Evolutionary conservation across 2,888 invertebrate genomes (phyloP), one percentile per base, ranked within the genome.

Genomic region (Homarus gammarus): DNA sequence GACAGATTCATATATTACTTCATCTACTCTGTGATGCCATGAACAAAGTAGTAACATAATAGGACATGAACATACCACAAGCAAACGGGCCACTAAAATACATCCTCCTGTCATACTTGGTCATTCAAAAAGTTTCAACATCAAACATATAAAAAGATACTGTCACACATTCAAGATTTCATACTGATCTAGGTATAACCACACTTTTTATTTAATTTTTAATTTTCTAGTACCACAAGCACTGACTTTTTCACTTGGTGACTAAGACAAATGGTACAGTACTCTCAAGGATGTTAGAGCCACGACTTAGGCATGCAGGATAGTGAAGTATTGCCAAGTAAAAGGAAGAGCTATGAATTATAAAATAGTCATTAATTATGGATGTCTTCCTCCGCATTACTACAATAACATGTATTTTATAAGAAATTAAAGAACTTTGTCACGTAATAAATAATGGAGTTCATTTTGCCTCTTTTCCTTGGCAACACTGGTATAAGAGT

Each of bases 131-230:
- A 38, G 68, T 27, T 70, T 68, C 18, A n/a, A n/a, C n/a, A n/a
- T n/a, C 56, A 56, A 56, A 22, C 8, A 56, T 22, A 56, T 56
- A 22, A 12, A 56, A 22, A 27, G 61, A 33, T 38, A 36, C 40
- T 56, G 12, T 40, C 36, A 61, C 18, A 73, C 68, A 64, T 56
- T 77, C 88, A 68, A 64, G 36, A 36, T 10, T 77, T 72, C 83
- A 78, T 78, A 77, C 83, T 77, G 78, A 88, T 82, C 61, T 83
- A 88, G 88, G 88, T 88, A 88, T 88, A 88, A 88, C 88, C 88
- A 88, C 88, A 88, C 83, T 70, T 87, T 87, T 87, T 87, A 82
- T 88, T 77, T 83, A 31, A 36, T 79, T 84, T 88, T 84, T 36
- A 31, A 18, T 40, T 84, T 84, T 83, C 64, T 68, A 64, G 56